Evolutionary conservation across 2,888 invertebrate genomes (phyloP).

Genomic region (Eupithecia abbreviata): DNA sequence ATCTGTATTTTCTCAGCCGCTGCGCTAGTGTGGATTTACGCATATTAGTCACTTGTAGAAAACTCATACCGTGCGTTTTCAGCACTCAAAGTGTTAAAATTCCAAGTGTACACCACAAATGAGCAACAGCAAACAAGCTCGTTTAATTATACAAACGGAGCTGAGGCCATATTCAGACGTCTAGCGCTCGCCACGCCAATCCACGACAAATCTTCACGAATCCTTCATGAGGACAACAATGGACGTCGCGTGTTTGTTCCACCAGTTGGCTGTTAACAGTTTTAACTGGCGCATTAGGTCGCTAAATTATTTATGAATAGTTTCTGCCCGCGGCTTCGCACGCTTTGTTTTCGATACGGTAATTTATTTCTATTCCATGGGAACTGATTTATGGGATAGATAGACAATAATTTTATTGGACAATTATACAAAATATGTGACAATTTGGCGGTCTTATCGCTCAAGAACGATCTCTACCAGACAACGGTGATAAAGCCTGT

Average conservation of each 20-base stretch:
- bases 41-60: too few species aligned
- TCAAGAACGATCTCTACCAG: too few species aligned
- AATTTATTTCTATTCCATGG: background rate
- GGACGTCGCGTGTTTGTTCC: slow-evolving; percentile 35
- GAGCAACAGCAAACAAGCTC: background rate
- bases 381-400: background rate
- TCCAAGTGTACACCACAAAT: background rate
- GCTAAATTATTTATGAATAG: slow-evolving; percentile 19
- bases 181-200: slow-evolving; percentile 28
- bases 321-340: background rate
- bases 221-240: slow-evolving; percentile 30
- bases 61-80: too few species aligned
- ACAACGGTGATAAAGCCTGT: background rate
- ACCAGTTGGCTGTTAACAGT: slow-evolving; percentile 15
- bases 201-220: slow-evolving; percentile 24
- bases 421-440: too few species aligned
- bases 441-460: too few species aligned
- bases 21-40: too few species aligned
- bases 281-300: slow-evolving; percentile 34
- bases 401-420: too few species aligned
- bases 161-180: background rate
- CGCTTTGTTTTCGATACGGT: background rate
- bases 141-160: background rate
- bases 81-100: too few species aligned
- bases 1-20: too few species aligned